Evolutionary conservation across 2,797 vertebrate species (phyloP), one percentile per base, ranked within the genome.

Genomic region (Silurus aristotelis): DNA sequence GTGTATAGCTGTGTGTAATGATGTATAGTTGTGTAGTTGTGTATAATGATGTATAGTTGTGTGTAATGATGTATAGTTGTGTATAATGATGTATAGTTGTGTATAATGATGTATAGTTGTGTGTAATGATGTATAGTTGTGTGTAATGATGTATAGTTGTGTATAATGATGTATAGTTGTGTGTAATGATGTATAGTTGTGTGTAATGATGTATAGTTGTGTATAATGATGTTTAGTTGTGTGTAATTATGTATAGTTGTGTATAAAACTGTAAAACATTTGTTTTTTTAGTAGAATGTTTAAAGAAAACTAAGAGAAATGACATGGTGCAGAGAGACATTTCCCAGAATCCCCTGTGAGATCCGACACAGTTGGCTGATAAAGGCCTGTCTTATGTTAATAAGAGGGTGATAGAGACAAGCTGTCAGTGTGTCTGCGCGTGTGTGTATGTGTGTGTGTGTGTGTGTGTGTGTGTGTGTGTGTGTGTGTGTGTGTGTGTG

Each of bases 381-480:
- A 81, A 56, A 81, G 48, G 64, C 25, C 80, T 68, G 73, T 38
- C 27, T n/a, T 73, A 38, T 56, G 31, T 61, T 19, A 20, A 68
- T 15, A 22, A 66, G 55, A 80, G 48, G 31, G 68, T 60, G 46
- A 56, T 52, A 48, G 25, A 52, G n/a, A 56, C 63, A 70, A 75
- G 80, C 63, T 81, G 80, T 81, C 80, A 38, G 64, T 70, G 63
- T 79, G 48, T 56, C 48, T 55, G 79, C 66, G 61, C 46, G 58
- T 73, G 31, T 71, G 38, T 9, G 46, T 14, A 12, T n/a, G 46
- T 55, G 31, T 64, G 71, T 22, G 72, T 67, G 46, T 55, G 46
- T 25, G 71, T 73, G 46, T 61, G 58, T 25, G 43, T 25, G 58
- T 63, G 77, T 80, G 78, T 80, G 61, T 66, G 43, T 70, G 71